Percentiles rank a stretch among this genome's conserved stretches.
phyloP scores from a whole-genome alignment of 2,113 vertebrate genomes.

The Xiphophorus couchianus region DNA sequence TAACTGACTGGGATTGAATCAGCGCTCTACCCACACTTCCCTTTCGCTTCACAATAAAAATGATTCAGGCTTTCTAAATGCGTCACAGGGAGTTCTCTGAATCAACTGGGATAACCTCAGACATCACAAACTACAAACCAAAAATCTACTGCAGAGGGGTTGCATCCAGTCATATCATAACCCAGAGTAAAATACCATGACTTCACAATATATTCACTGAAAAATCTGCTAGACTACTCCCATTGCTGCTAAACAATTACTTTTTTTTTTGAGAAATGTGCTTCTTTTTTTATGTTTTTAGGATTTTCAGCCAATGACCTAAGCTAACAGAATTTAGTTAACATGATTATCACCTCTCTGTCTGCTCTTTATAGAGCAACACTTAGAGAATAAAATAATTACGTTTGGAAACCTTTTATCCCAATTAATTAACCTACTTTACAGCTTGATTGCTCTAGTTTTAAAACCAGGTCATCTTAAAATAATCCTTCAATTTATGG shows the following conservation, averaged over 20 bases:
- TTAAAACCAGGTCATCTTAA: background rate
- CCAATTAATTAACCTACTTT: background rate
- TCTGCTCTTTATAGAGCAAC: background rate
- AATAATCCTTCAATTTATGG: background rate
- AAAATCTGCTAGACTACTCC: background rate
- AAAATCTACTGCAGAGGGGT: background rate
- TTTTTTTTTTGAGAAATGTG: background rate
- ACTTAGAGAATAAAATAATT: background rate
- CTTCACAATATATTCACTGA: background rate
- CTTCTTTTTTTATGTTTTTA: too few species aligned
- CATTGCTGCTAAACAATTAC: too few species aligned
- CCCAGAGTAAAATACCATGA: background rate
- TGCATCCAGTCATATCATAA: background rate
- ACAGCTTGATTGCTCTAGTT: background rate
- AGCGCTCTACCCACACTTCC: slow-evolving; percentile 34
- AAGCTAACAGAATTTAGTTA: background rate
- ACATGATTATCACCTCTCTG: background rate
- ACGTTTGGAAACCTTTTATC: background rate
- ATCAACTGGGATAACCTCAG: background rate
- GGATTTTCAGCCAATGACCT: background rate
- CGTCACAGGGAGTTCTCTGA: slow-evolving; percentile 11
- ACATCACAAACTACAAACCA: slow-evolving; percentile 1
- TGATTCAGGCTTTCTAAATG: slow-evolving; percentile 44
- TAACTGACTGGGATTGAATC: slow-evolving; percentile 40
- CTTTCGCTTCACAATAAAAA: slow-evolving; percentile 35